Base-by-base conservation (phyloP, 2,113 vertebrate genomes). In the Deroptyus accipitrinus region DNA sequence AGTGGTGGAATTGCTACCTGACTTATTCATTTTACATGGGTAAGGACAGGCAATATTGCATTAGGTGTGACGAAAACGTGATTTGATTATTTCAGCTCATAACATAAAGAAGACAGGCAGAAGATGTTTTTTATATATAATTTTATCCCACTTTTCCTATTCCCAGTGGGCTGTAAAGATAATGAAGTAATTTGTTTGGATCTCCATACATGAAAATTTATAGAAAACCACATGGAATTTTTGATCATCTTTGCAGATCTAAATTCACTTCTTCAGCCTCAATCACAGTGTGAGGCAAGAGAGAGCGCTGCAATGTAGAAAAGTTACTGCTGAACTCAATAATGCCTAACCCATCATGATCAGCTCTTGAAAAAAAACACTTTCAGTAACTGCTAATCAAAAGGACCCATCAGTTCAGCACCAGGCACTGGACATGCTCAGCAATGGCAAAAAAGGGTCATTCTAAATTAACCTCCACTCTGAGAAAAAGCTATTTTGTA, bases 1-100 rank as follows among this genome's bases (percentile, higher is more conserved):
- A 88, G 49, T 0, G 0, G 16, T 7, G 1, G 0, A 18, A 33
- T 18, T 74, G 79, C 48, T 31, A 42, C 31, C 28, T 61, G 31
- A 3, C 64, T 46, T 25, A 75, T 72, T 42, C 12, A 25, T 80
- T 84, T 84, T 54, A 80, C 1, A 59, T 59, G 57, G 33, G n/a
- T 35, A 7, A 69, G 42, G 8, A 46, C 46, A 77, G 30, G 64
- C 9, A 87, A 27, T 30, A 85, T 5, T 89, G 17, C 22, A 85
- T 46, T 54, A 95, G 44, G 5, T 70, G 11, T 46, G 41, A 79
- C 0, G 1, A 85, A 91, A 91, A 57, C 0, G 2, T 16, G 7
- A 92, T 44, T 79, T 75, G 10, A 55, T 37, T 70, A 74, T 86
- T 91, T 91, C 70, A 69, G 52, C 11, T 85, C 3, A 1, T 57